Conservation (phyloP, 2,888 invertebrate species). For the Kuschelorhynchus macadamiae region DNA sequence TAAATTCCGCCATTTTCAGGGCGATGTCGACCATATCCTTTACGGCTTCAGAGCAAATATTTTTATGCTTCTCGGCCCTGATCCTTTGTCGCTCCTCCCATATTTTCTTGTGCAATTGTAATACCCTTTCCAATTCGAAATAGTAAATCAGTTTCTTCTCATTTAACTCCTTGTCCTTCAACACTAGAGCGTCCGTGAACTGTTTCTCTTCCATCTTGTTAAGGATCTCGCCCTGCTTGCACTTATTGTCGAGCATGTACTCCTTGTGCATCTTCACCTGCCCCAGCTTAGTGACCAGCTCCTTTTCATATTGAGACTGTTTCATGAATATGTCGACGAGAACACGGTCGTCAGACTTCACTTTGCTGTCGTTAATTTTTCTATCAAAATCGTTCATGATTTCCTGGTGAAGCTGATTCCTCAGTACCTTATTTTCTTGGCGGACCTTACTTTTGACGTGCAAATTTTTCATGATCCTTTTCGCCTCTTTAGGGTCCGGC, state of each 20-base stretch:
- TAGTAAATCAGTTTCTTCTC: slow-evolving; percentile 61
- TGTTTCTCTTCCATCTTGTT: slow-evolving; percentile 70
- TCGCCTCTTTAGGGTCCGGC: slow-evolving; percentile 61
- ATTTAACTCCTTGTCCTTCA: slow-evolving; percentile 52
- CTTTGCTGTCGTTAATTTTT: slow-evolving; percentile 70
- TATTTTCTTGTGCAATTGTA: slow-evolving; percentile 70
- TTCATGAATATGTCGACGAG: slow-evolving; percentile 74
- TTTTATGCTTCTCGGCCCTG: slow-evolving; percentile 69
- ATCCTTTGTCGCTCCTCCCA: slow-evolving; percentile 71
- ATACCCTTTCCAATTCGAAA: slow-evolving; percentile 69
- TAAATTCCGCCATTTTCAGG: slow-evolving; percentile 71
- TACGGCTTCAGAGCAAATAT: slow-evolving; percentile 71
- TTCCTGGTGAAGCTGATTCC: slow-evolving; percentile 70
- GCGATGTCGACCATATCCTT: slow-evolving; percentile 73
- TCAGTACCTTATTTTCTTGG: slow-evolving; percentile 62
- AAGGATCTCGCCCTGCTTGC: slow-evolving; percentile 70
- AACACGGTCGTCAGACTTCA: slow-evolving; percentile 70
- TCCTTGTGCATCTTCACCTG: slow-evolving; percentile 75
- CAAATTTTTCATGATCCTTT: slow-evolving; percentile 70
- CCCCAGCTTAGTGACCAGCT: slow-evolving; percentile 75
- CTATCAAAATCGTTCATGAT: slow-evolving; percentile 72
- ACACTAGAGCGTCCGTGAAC: slow-evolving; percentile 62
- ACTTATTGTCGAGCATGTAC: slow-evolving; percentile 72
- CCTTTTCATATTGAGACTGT: slow-evolving; percentile 77
- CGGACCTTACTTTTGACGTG: slow-evolving; percentile 68